Conservation (phyloP, 2,888 invertebrate species). For the Phanerotoma sp. region DNA sequence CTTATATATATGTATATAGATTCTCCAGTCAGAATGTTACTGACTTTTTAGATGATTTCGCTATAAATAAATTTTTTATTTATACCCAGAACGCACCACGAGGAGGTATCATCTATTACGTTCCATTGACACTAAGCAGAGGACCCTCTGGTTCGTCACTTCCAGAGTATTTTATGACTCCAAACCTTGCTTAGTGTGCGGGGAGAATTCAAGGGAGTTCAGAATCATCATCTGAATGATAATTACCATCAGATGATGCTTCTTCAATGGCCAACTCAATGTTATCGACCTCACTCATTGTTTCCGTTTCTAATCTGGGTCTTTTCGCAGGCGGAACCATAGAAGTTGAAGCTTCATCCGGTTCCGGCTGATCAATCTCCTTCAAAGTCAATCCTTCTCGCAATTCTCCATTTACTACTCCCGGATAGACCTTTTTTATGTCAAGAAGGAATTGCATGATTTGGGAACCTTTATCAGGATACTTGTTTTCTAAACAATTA, state of each 20-base stretch:
- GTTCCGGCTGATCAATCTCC: constrained; percentile 17
- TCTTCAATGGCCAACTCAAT: neutral
- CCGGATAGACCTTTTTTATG: constrained; percentile 26
- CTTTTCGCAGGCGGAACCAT: too few relatives aligned
- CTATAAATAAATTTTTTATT: too few relatives aligned
- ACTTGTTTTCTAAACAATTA: constrained; percentile 9
- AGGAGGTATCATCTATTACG: constrained; percentile 16
- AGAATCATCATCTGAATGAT: too few relatives aligned
- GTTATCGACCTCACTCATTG: neutral
- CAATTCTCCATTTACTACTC: constrained; percentile 11
- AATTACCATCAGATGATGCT: constrained; percentile 4
- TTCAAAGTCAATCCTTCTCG: constrained; percentile 11
- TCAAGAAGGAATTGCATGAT: constrained; percentile 28
- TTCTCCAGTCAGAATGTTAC: too few relatives aligned
- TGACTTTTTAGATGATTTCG: too few relatives aligned
- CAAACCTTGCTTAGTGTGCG: constrained; percentile 16
- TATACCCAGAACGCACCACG: too few relatives aligned
- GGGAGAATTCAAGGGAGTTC: neutral
- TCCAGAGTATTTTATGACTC: too few relatives aligned
- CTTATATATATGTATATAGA: too few relatives aligned
- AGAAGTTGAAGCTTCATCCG: constrained; percentile 10
- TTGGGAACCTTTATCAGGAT: constrained; percentile 12
- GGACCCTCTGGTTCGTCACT: constrained; percentile 9
- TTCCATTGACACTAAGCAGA: constrained; percentile 11
- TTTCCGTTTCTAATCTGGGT: neutral